These are phyloP conservation scores for Gymnosoma rotundatum DNA, from an alignment of 2,888 invertebrate genomes.

Conservation along the genomic window DNA sequence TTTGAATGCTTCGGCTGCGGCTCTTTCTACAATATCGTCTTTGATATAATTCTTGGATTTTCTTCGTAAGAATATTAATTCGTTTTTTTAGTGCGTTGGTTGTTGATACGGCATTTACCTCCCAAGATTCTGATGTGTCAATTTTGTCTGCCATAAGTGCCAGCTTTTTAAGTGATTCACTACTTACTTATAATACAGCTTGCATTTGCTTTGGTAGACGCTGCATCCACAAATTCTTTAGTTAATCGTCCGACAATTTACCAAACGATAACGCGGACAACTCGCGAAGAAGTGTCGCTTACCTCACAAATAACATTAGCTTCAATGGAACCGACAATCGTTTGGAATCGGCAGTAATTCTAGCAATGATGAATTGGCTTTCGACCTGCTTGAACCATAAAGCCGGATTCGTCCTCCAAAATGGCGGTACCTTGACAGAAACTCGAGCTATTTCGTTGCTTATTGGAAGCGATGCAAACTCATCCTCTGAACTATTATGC, in stretches of 20 bases:
- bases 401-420: neutral
- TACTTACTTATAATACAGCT: too few species aligned
- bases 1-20: too few species aligned
- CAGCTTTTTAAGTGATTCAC: neutral
- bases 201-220: neutral
- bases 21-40: too few species aligned
- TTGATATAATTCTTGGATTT: too few species aligned
- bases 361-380: neutral
- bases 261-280: slow-evolving; percentile 15
- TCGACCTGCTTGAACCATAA: neutral
- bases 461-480: neutral
- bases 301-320: neutral
- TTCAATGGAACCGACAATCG: slow-evolving; percentile 3
- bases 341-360: neutral
- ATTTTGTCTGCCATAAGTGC: slow-evolving; percentile 1
- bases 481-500: neutral
- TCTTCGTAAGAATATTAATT: neutral
- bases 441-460: neutral
- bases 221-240: slow-evolving; percentile 5
- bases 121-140: neutral
- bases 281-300: slow-evolving; percentile 8
- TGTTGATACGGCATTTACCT: neutral
- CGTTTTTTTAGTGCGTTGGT: neutral
- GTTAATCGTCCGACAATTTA: neutral
- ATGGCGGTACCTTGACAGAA: neutral